Conservation (phyloP, 2,888 invertebrate species). For the Marronus borbonicus region DNA sequence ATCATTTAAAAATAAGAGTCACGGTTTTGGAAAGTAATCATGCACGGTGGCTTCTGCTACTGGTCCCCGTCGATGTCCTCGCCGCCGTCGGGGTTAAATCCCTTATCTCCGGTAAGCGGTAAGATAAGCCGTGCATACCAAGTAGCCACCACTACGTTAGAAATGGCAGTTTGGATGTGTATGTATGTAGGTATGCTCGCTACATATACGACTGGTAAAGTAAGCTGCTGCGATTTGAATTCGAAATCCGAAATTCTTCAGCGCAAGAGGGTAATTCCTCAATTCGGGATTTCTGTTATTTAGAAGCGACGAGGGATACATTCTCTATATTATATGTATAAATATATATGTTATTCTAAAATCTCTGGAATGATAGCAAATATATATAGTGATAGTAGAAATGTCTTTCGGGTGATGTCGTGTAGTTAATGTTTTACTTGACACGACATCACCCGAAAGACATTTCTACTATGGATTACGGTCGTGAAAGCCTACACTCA, state of each 20-base stretch:
- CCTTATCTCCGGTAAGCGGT: conserved; percentile 66
- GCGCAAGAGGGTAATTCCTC: conserved; percentile 2
- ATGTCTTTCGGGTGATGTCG: too few species aligned
- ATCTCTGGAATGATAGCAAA: too few species aligned
- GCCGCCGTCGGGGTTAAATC: conserved; percentile 64
- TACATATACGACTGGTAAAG: too few species aligned
- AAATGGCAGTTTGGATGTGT: conserved; percentile 30
- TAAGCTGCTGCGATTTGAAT: too few species aligned
- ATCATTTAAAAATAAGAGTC: conserved; percentile 69
- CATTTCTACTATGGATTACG: too few species aligned
- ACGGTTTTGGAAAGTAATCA: conserved; percentile 67
- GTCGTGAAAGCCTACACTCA: too few species aligned
- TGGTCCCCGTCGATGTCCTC: neutral
- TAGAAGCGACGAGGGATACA: too few species aligned
- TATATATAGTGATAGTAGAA: too few species aligned
- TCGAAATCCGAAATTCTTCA: neutral
- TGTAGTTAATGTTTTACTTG: too few species aligned
- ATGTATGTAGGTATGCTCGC: neutral
- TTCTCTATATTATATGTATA: too few species aligned
- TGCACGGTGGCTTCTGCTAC: conserved; percentile 60
- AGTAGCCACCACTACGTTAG: conserved; percentile 53
- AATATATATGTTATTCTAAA: too few species aligned
- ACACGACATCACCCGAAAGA: too few species aligned
- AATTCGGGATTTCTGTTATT: neutral
- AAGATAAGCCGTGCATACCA: conserved; percentile 66